Percentiles rank a stretch among this genome's conserved stretches.
phyloP scores from a whole-genome alignment of 1,140 invertebrate genomes.

The Theocolax elegans region DNA sequence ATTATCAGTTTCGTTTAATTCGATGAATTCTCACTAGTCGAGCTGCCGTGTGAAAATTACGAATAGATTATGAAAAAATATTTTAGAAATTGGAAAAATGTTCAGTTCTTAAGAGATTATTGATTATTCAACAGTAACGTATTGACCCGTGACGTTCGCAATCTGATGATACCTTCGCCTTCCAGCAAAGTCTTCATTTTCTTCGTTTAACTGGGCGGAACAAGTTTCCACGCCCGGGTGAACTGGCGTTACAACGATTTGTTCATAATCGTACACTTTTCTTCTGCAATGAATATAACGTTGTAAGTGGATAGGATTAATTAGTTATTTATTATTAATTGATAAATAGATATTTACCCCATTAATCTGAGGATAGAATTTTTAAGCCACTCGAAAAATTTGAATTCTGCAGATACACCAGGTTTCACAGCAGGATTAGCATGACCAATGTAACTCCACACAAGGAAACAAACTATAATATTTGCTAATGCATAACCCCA shows the following conservation, averaged over 20 bases:
- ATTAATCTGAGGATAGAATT: conserved; percentile 78
- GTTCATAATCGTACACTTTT: conserved; percentile 84
- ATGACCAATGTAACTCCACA: conserved; percentile 94
- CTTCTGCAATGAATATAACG: conserved; percentile 68
- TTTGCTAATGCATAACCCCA: conserved; percentile 91
- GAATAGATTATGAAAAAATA: conserved; percentile 16
- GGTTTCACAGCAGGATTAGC: conserved; percentile 94
- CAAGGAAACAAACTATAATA: conserved; percentile 81
- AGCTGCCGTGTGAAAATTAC: conserved; percentile 12
- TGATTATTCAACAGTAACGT: conserved; percentile 71
- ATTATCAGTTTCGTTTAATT: conserved; percentile 15
- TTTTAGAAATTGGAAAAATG: not conserved
- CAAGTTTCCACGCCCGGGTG: conserved; percentile 84
- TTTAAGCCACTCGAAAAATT: conserved; percentile 86
- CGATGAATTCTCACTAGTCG: conserved; percentile 6
- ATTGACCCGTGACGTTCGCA: conserved; percentile 81
- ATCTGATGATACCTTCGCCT: conserved; percentile 93
- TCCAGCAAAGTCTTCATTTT: conserved; percentile 93
- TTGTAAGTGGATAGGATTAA: not conserved
- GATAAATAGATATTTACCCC: conserved; percentile 74
- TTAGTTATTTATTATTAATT: conserved; percentile 43
- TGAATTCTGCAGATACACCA: conserved; percentile 88
- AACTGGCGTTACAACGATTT: conserved; percentile 89
- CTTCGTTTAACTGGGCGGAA: conserved; percentile 90
- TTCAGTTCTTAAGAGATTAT: not conserved